A percentile compares a stretch with the other conserved stretches of the same genome.
phyloP scores from a whole-genome alignment of 2,888 invertebrate species.

The Coremacera marginata region DNA sequence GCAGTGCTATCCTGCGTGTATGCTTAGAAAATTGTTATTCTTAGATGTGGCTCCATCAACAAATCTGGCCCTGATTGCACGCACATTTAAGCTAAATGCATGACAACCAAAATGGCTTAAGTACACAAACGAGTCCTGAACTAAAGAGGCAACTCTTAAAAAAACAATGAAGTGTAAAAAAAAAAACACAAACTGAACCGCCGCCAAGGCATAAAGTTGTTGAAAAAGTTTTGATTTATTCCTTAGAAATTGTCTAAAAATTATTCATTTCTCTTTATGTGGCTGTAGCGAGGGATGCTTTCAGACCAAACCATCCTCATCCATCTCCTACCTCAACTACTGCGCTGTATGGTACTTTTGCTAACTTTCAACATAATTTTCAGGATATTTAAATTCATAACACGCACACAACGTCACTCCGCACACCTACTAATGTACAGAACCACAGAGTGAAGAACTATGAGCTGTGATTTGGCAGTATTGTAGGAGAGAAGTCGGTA shows the following conservation, averaged over 20 bases:
- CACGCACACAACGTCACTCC: constrained; percentile 16
- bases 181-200: no score
- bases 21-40: no score
- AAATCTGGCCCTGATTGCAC: no score
- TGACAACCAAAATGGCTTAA: no score
- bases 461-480: constrained; percentile 10
- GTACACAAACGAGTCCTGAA: no score
- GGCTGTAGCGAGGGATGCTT: not conserved
- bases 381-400: constrained; percentile 21
- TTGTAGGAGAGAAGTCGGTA: not conserved
- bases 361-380: not conserved
- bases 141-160: no score
- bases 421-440: not conserved
- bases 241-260: constrained; percentile 10
- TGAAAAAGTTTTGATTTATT: constrained; percentile 12
- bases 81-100: no score
- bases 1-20: no score
- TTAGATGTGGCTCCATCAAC: no score
- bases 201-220: not conserved
- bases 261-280: constrained; percentile 6
- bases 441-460: not conserved
- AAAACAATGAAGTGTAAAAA: no score
- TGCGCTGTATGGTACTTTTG: not conserved
- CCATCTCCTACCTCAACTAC: not conserved
- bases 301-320: not conserved